Evolutionary conservation across 2,797 vertebrate genomes (phyloP).

Genomic region (Labroides dimidiatus): DNA sequence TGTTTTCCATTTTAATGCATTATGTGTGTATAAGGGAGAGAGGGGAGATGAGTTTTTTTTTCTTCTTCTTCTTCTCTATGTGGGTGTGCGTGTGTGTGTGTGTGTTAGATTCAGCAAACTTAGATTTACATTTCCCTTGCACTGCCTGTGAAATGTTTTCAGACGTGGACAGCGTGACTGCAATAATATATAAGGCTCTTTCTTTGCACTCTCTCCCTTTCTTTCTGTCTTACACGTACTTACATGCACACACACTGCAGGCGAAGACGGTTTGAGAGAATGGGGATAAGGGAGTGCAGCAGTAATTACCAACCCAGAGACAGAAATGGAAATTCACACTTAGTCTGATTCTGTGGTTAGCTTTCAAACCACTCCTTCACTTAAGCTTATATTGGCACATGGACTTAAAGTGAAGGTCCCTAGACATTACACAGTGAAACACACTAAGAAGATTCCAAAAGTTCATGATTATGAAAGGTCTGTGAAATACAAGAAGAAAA

Average conservation of each 20-base stretch:
- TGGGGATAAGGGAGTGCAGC: conserved; percentile 61
- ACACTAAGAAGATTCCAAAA: conserved; percentile 42
- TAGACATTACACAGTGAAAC: conserved; percentile 55
- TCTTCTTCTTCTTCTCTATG: conserved; percentile 28
- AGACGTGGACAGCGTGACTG: conserved; percentile 81
- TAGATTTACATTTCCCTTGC: conserved; percentile 81
- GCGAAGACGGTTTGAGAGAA: conserved; percentile 57
- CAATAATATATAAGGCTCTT: conserved; percentile 81
- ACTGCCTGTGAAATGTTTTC: conserved; percentile 82
- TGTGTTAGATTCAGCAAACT: conserved; percentile 75
- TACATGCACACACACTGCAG: conserved; percentile 48
- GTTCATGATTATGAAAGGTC: conserved; percentile 37
- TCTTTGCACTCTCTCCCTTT: conserved; percentile 29
- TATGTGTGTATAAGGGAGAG: conserved; percentile 79
- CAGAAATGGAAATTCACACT: conserved; percentile 79
- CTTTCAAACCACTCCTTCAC: conserved; percentile 68
- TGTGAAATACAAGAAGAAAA: conserved; percentile 9
- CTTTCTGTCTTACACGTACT: conserved; percentile 44
- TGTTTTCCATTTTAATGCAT: conserved; percentile 89
- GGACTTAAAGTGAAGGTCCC: conserved; percentile 63
- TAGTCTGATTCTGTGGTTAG: conserved; percentile 67
- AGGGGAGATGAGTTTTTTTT: conserved; percentile 70
- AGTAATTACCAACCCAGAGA: conserved; percentile 74
- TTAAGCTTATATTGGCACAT: conserved; percentile 72
- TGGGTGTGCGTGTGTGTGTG: conserved; percentile 37